Percentiles rank a stretch among this genome's conserved stretches.
Evolutionary conservation across 2,113 vertebrate genomes (phyloP).

Genomic region (Carassius carassius): DNA sequence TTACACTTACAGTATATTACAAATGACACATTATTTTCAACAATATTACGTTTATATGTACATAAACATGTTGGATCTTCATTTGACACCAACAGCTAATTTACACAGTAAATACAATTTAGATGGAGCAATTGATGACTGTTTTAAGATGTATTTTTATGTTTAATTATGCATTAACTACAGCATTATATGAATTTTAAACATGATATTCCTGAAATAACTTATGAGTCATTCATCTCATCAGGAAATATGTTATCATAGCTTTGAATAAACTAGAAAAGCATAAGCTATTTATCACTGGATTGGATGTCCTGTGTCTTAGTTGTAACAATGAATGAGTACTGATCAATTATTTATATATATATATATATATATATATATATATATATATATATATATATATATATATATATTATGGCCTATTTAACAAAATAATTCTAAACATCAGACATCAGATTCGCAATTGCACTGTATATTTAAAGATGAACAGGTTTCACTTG

Average conservation of each 20-base stretch:
- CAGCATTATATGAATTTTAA: slow-evolving; percentile 16
- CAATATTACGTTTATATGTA: slow-evolving; percentile 67
- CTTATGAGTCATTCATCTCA: slow-evolving; percentile 33
- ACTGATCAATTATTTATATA: neutral
- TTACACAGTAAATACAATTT: slow-evolving; percentile 80
- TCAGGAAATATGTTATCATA: slow-evolving; percentile 25
- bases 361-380: no score
- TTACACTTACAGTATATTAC: slow-evolving; percentile 59
- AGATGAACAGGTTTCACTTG: neutral
- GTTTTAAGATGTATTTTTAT: neutral
- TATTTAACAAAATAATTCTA: slow-evolving; percentile 3
- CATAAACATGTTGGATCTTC: slow-evolving; percentile 68
- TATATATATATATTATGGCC: neutral
- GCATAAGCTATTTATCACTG: slow-evolving; percentile 71
- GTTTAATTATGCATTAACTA: neutral
- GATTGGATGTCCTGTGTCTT: slow-evolving; percentile 83
- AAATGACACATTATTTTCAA: slow-evolving; percentile 70
- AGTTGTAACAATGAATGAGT: slow-evolving; percentile 40
- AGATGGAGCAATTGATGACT: slow-evolving; percentile 61
- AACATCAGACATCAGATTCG: neutral
- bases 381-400: neutral
- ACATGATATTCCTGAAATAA: slow-evolving; percentile 47
- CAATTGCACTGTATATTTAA: slow-evolving; percentile 18
- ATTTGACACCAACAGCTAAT: slow-evolving; percentile 68
- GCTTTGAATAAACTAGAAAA: slow-evolving; percentile 47